A percentile compares a stretch with the other conserved stretches of the same genome.
These are phyloP conservation scores for Lampris megalopsis DNA, from an alignment of 2,113 vertebrate genomes.

Conservation along the genomic window DNA sequence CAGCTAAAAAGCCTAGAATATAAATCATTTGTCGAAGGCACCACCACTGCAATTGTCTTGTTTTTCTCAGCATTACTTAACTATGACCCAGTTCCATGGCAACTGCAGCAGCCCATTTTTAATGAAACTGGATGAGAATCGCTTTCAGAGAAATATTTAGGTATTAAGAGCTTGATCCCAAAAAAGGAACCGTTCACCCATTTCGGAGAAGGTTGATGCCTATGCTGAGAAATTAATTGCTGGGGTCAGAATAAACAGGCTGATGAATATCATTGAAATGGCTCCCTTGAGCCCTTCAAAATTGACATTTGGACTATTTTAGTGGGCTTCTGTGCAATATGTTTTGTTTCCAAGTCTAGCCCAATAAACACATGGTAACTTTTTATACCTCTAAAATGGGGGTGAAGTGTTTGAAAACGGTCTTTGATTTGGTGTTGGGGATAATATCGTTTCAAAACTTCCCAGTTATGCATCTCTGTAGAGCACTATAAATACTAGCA, in stretches of 20 bases:
- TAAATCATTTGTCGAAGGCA: slow-evolving; percentile 54
- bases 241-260: slow-evolving; percentile 16
- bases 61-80: slow-evolving; percentile 41
- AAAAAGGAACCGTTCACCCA: slow-evolving; percentile 5
- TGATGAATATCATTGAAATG: slow-evolving; percentile 18
- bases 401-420: not conserved
- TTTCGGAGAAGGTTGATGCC: slow-evolving; percentile 13
- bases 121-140: slow-evolving; percentile 6
- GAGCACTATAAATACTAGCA: not conserved
- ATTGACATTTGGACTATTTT: not conserved
- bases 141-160: not conserved
- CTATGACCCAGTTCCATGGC: slow-evolving; percentile 59
- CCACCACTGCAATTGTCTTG: slow-evolving; percentile 9
- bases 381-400: no score
- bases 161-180: not conserved
- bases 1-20: slow-evolving; percentile 49
- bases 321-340: not conserved
- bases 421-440: slow-evolving; percentile 6
- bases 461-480: slow-evolving; percentile 3
- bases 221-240: slow-evolving; percentile 14
- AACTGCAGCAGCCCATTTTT: slow-evolving; percentile 42
- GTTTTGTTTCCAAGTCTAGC: not conserved
- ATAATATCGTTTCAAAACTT: slow-evolving; percentile 17
- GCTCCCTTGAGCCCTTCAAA: no score
- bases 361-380: not conserved